Evolutionary conservation across 2,113 vertebrate genomes (phyloP).

Genomic region (Ginglymostoma cirratum): DNA sequence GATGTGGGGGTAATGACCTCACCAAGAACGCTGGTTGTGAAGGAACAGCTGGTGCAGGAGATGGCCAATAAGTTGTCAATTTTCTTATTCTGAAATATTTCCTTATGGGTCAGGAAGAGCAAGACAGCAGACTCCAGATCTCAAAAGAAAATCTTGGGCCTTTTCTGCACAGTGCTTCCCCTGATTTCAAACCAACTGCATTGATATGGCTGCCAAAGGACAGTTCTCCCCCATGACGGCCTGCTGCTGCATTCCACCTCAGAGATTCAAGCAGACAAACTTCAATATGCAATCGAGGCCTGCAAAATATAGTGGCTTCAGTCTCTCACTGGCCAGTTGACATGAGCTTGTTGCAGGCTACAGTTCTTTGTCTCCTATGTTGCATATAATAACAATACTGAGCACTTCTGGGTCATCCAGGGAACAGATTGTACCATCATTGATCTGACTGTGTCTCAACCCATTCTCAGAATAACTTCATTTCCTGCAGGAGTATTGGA

Average conservation of each 20-base stretch:
- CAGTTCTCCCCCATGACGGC: not conserved
- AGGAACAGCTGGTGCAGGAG: not conserved
- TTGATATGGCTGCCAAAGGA: not conserved
- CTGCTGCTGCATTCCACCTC: not conserved
- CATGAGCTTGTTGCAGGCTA: not conserved
- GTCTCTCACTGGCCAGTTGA: not conserved
- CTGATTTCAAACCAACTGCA: not conserved
- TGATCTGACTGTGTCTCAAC: conserved; percentile 11
- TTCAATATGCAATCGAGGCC: not conserved
- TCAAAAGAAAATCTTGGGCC: not conserved
- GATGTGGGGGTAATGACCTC: not conserved
- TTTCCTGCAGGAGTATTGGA: not conserved
- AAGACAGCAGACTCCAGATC: not conserved
- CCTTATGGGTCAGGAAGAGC: not conserved
- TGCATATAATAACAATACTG: not conserved
- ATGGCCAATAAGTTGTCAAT: not conserved
- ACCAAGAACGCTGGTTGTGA: not conserved
- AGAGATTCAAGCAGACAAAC: not conserved
- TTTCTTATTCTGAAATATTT: not conserved
- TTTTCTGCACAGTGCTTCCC: not conserved
- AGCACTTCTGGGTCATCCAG: not conserved
- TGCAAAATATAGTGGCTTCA: not conserved
- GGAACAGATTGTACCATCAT: not conserved
- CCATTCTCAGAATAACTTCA: not conserved
- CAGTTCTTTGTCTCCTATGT: not conserved